These are phyloP conservation scores for Protonemura montana DNA, from an alignment of 2,888 invertebrate genomes.

Conservation along the genomic window DNA sequence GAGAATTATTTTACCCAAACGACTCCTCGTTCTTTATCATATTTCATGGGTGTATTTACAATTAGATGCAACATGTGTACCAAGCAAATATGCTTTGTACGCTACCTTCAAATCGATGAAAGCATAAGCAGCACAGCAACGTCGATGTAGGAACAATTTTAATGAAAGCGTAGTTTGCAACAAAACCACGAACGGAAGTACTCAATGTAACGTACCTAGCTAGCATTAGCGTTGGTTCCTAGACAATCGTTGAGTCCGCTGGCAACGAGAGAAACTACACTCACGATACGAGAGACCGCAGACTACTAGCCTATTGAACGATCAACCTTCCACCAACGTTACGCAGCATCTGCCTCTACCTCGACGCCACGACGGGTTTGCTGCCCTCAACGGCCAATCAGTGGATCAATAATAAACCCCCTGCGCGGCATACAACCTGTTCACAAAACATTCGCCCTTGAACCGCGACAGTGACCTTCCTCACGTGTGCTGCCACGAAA, in stretches of 20 bases:
- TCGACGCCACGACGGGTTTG: not conserved
- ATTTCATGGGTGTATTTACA: too few species aligned
- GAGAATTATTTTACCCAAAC: too few species aligned
- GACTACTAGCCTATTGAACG: not conserved
- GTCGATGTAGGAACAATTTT: too few species aligned
- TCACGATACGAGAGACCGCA: not conserved
- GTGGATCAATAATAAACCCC: slow-evolving; percentile 10
- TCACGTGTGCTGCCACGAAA: not conserved
- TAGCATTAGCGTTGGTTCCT: not conserved
- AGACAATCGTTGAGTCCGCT: not conserved
- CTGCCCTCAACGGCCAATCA: not conserved
- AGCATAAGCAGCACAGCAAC: too few species aligned
- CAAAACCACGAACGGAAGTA: not conserved
- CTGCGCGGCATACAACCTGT: not conserved
- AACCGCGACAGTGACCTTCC: not conserved
- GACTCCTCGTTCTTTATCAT: too few species aligned
- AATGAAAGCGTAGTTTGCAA: too few species aligned
- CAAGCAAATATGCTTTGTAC: too few species aligned
- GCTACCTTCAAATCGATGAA: too few species aligned
- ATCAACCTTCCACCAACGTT: too few species aligned
- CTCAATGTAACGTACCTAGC: not conserved
- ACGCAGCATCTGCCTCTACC: not conserved
- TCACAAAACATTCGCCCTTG: not conserved
- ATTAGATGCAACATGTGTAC: too few species aligned
- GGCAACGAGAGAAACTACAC: not conserved